Evolutionary conservation across 2,113 vertebrate genomes (phyloP).

Genomic region (Syngnathus typhle): DNA sequence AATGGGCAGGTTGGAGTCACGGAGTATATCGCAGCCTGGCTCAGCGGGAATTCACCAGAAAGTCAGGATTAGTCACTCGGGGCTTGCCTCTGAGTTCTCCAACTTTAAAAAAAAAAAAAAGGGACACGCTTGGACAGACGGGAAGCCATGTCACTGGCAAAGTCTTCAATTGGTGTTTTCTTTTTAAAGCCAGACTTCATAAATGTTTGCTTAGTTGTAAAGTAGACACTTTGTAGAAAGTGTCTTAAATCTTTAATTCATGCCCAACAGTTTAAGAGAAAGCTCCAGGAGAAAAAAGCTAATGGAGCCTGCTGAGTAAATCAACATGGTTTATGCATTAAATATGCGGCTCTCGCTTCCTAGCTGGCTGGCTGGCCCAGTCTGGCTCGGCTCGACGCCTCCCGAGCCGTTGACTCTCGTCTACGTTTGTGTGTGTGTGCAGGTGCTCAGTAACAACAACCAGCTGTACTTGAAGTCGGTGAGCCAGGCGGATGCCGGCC

Average conservation of each 20-base stretch:
- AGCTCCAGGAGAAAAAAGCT: conserved; percentile 45
- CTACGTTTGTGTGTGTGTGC: conserved; percentile 25
- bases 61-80: no score
- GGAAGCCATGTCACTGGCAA: not conserved
- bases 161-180: conserved; percentile 1
- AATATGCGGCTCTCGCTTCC: conserved; percentile 40
- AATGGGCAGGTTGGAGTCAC: no score
- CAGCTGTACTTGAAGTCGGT: conserved; percentile 88
- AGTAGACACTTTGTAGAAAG: conserved; percentile 27
- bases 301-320: conserved; percentile 58
- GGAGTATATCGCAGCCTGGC: no score
- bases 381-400: conserved; percentile 19
- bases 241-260: conserved; percentile 61
- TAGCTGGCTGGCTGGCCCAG: not conserved
- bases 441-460: conserved; percentile 97
- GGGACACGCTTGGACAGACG: not conserved
- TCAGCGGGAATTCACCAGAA: no score
- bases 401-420: not conserved
- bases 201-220: conserved; percentile 50
- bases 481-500: conserved; percentile 84
- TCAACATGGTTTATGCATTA: conserved; percentile 69
- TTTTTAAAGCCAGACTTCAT: conserved; percentile 24
- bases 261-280: conserved; percentile 50
- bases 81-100: not conserved
- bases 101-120: not conserved